Evolutionary conservation across 2,797 vertebrate species (phyloP).

Genomic region (Microtus californicus): DNA sequence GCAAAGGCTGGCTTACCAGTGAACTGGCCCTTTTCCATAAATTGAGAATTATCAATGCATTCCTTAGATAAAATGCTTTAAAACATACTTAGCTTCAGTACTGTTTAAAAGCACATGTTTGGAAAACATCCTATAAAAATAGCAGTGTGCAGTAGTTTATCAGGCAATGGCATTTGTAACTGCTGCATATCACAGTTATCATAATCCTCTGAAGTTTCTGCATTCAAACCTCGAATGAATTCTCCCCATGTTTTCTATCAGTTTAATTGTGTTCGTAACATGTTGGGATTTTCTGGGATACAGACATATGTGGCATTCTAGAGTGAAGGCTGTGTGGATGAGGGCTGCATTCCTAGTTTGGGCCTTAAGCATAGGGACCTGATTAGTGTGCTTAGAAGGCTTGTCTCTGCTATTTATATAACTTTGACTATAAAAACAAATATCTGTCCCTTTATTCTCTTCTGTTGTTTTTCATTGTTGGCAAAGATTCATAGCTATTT

Average conservation of each 20-base stretch:
- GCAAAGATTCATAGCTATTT: constrained; percentile 43
- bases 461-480: constrained; percentile 47
- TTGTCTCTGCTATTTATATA: constrained; percentile 56
- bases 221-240: constrained; percentile 17
- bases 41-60: neutral
- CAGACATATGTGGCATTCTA: neutral
- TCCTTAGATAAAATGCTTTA: constrained; percentile 10
- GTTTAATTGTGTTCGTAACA: constrained; percentile 16
- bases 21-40: neutral
- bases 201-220: neutral
- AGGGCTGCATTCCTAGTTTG: neutral
- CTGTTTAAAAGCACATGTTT: neutral
- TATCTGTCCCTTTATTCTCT: constrained; percentile 43
- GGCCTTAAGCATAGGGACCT: neutral
- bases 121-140: neutral
- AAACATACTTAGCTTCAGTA: neutral
- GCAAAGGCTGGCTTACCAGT: neutral
- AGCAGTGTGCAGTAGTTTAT: neutral
- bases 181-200: neutral
- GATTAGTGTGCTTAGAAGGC: constrained; percentile 43
- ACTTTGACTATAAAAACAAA: constrained; percentile 58
- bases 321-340: neutral
- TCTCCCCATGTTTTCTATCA: constrained; percentile 5
- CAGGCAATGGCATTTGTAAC: neutral
- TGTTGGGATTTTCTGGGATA: neutral